Conservation (phyloP, 2,888 invertebrate species). For the Drosophila mercatorum region DNA sequence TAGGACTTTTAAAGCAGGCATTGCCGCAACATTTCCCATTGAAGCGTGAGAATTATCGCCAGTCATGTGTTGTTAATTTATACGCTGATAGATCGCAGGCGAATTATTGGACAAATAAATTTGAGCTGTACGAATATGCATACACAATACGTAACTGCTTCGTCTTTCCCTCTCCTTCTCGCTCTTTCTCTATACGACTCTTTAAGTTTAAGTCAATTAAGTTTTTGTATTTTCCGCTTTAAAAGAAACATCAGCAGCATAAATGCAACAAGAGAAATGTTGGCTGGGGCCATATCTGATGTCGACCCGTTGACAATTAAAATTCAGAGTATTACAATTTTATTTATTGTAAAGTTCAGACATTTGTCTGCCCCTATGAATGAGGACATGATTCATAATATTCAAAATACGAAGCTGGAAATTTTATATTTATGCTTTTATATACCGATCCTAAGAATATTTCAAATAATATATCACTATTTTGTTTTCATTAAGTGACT, state of each 20-base stretch:
- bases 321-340: neutral
- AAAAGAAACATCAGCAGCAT: slow-evolving; percentile 11
- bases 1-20: slow-evolving; percentile 26
- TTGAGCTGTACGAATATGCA: slow-evolving; percentile 8
- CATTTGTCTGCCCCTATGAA: neutral
- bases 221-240: slow-evolving; percentile 27
- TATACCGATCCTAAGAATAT: no score
- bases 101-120: slow-evolving; percentile 52
- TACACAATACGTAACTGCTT: neutral
- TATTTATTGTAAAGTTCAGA: neutral
- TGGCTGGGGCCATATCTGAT: slow-evolving; percentile 32
- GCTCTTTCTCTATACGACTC: neutral
- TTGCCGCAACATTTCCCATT: slow-evolving; percentile 31
- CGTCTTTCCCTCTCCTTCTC: neutral
- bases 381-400: neutral
- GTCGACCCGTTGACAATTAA: neutral
- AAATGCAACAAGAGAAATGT: slow-evolving; percentile 28
- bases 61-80: slow-evolving; percentile 74
- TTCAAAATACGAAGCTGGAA: neutral
- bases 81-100: slow-evolving; percentile 25
- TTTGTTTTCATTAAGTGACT: neutral
- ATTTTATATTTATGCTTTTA: neutral
- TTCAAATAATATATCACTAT: neutral
- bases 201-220: slow-evolving; percentile 60
- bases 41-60: slow-evolving; percentile 61